Evolutionary conservation across 2,888 invertebrate genomes (phyloP).

Genomic region (Melipona beecheii): DNA sequence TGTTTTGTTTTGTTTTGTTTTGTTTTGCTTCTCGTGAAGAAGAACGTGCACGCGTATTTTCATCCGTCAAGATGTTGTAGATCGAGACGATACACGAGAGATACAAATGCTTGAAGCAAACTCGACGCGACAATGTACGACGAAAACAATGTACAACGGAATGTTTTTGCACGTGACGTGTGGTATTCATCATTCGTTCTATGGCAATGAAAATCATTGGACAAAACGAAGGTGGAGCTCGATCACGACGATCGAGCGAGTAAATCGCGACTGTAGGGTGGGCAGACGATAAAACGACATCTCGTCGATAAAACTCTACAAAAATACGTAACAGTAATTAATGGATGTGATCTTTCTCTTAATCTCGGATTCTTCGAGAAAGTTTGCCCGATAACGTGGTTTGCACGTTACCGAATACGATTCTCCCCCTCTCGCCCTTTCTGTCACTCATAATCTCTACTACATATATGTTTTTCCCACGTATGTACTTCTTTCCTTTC

Average conservation of each 20-base stretch:
- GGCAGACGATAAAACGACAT: slow-evolving; percentile 63
- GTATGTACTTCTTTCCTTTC: slow-evolving; percentile 13
- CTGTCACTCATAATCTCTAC: no score
- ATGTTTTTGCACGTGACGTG: no score
- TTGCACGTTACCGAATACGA: slow-evolving; percentile 21
- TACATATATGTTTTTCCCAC: no score
- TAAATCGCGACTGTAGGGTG: slow-evolving; percentile 52
- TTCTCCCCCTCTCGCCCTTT: slow-evolving; percentile 5
- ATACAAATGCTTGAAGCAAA: neutral
- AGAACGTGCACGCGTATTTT: neutral
- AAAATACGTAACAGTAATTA: slow-evolving; percentile 71
- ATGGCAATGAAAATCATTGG: neutral
- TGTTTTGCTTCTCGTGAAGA: neutral
- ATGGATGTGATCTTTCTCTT: slow-evolving; percentile 56
- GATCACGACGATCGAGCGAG: neutral
- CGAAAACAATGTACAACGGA: no score
- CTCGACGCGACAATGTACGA: neutral
- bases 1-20: no score
- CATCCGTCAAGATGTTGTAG: neutral
- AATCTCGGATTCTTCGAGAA: slow-evolving; percentile 50
- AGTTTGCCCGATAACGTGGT: slow-evolving; percentile 28
- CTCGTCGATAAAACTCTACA: slow-evolving; percentile 72
- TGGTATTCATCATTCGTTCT: neutral
- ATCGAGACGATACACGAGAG: neutral
- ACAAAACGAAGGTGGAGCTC: neutral